Evolutionary conservation across 2,113 vertebrate species (phyloP).

Genomic region (Takifugu flavidus): DNA sequence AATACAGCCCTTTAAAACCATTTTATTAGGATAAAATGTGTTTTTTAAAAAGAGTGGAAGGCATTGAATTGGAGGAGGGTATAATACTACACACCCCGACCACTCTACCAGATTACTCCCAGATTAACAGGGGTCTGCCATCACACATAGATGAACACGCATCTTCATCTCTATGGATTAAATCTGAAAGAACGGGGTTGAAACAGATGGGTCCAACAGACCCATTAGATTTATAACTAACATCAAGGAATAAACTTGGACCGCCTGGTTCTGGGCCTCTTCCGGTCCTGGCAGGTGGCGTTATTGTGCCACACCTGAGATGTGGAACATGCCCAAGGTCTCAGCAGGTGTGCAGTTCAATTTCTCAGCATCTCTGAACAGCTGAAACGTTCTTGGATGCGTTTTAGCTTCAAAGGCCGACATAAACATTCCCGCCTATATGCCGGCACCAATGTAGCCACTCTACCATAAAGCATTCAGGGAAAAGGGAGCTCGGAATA

Average conservation of each 20-base stretch:
- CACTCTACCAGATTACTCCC: constrained; percentile 23
- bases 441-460: too few relatives aligned
- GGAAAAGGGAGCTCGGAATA: too few relatives aligned
- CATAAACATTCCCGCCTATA: too few relatives aligned
- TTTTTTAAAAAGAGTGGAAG: constrained; percentile 4
- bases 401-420: too few relatives aligned
- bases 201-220: constrained; percentile 33
- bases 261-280: too few relatives aligned
- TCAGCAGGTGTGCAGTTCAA: too few relatives aligned
- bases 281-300: too few relatives aligned
- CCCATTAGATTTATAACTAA: background rate
- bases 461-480: too few relatives aligned
- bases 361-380: too few relatives aligned
- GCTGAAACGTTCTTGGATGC: too few relatives aligned
- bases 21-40: background rate
- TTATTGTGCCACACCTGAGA: too few relatives aligned
- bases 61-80: constrained; percentile 20
- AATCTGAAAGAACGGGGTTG: constrained; percentile 18
- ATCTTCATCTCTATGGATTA: constrained; percentile 34
- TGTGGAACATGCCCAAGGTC: background rate
- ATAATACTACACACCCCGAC: constrained; percentile 45
- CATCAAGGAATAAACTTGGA: too few relatives aligned
- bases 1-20: background rate
- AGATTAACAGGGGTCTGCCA: constrained; percentile 42
- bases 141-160: constrained; percentile 10